phyloP scores from a whole-genome alignment of 2,797 vertebrate species.

The Crenichthys baileyi region DNA sequence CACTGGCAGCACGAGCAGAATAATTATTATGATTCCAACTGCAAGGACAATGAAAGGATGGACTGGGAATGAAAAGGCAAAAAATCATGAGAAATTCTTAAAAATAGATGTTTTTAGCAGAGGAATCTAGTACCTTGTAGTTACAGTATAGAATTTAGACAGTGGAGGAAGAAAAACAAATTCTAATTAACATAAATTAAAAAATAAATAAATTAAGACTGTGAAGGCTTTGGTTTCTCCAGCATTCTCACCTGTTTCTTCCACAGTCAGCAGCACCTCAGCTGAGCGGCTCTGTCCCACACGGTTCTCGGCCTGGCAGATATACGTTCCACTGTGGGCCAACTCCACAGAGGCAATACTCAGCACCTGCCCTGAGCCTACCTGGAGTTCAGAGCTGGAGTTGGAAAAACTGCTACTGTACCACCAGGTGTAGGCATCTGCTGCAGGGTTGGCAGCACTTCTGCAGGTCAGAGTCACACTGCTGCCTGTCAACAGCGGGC shows the following conservation, averaged over 20 bases:
- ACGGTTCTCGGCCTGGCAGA: conserved; percentile 48
- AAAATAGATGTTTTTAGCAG: neutral
- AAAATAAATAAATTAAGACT: neutral
- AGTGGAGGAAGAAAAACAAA: neutral
- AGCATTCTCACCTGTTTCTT: conserved; percentile 17
- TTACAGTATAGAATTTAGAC: too few relatives aligned
- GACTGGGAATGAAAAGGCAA: neutral
- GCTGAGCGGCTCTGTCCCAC: conserved; percentile 38
- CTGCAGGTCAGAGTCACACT: conserved; percentile 57
- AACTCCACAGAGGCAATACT: conserved; percentile 9
- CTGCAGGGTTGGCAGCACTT: conserved; percentile 51
- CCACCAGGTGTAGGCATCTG: conserved; percentile 53
- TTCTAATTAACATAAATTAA: neutral
- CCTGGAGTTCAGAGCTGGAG: conserved; percentile 19
- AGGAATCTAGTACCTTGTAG: neutral
- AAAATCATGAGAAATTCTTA: neutral
- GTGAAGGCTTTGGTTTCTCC: neutral
- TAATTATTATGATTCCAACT: conserved; percentile 16
- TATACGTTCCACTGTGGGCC: conserved; percentile 37
- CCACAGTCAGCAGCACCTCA: conserved; percentile 22
- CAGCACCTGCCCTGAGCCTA: conserved; percentile 47
- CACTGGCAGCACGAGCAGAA: conserved; percentile 32
- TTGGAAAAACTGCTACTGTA: neutral
- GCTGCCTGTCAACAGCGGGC: conserved; percentile 17
- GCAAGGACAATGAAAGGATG: conserved; percentile 14